Base-by-base conservation (phyloP, 2,888 invertebrate genomes). In the Monochamus alternatus region DNA sequence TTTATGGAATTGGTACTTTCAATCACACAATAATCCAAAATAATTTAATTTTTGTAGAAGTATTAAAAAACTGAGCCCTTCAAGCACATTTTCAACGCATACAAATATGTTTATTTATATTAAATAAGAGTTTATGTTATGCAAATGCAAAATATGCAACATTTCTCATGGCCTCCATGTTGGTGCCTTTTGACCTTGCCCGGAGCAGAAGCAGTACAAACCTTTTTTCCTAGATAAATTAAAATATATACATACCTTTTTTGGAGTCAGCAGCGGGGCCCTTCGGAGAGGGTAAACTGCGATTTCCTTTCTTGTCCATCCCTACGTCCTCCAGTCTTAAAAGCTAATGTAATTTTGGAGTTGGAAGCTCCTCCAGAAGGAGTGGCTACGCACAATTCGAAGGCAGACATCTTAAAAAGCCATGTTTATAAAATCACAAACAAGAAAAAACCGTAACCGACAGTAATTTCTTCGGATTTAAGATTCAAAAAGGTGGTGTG, bases 321-420 rank as follows among this genome's bases (percentile, higher is more conserved):
- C 90, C 90, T 90, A 89, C 90, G 78, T 86, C 86, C 81, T 87
- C 85, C 85, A 86, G 84, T 79, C 83, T 86, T 84, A 75, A 76
- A 78, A 79, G 73, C 73, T 76, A 78, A 73, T 75, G 88, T 85
- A 87, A 86, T 86, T 89, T 89, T 89, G 89, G 89, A 90, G 92
- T 92, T 91, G 90, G 90, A 87, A 89, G 90, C 92, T 92, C 91
- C 92, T 91, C 94, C 94, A 92, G 92, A 90, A 91, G 94, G 94
- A 93, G 94, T 92, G 91, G 91, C 91, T 90, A 91, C 90, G 89
- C 89, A 89, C 91, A 91, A 90, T 90, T 92, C 92, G 92, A 92
- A 90, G 90, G 91, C 91, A 93, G 93, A 94, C 95, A 95, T 95
- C 92, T 93, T 93, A 94, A 92, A 92, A 93, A 93, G 94, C 94